A percentile compares a stretch with the other conserved stretches of the same genome.
These are phyloP conservation scores for Crenuchus spilurus DNA, from an alignment of 2,797 vertebrate species.

Conservation along the genomic window DNA sequence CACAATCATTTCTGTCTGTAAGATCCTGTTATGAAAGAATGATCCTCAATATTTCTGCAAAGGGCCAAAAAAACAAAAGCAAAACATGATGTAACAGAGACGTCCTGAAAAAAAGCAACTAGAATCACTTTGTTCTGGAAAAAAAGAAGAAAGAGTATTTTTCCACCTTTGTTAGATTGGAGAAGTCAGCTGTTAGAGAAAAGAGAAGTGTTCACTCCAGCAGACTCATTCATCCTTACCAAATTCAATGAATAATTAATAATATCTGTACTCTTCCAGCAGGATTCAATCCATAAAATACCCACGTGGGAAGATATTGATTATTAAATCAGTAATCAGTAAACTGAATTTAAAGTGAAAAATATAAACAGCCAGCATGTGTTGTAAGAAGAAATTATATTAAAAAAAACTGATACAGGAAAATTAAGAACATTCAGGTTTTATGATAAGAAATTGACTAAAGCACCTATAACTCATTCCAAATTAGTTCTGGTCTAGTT, in stretches of 20 bases:
- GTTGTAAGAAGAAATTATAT: no score
- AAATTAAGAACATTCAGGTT: no score
- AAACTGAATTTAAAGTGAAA: not conserved
- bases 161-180: not conserved
- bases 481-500: no score
- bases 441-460: no score
- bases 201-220: constrained; percentile 11
- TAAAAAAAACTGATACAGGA: no score
- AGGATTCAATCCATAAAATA: constrained; percentile 2
- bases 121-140: no score
- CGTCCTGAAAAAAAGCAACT: not conserved
- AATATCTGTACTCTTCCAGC: constrained; percentile 56
- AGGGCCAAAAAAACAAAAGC: no score
- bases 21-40: no score
- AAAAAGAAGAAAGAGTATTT: not conserved
- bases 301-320: not conserved
- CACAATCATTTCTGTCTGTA: not conserved
- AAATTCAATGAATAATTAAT: constrained; percentile 75
- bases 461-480: no score
- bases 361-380: not conserved
- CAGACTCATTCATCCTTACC: constrained; percentile 71
- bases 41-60: no score
- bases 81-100: not conserved
- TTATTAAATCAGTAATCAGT: no score
- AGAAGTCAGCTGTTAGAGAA: not conserved